phyloP scores from a whole-genome alignment of 2,888 invertebrate species.

The Drosophila leonis region DNA sequence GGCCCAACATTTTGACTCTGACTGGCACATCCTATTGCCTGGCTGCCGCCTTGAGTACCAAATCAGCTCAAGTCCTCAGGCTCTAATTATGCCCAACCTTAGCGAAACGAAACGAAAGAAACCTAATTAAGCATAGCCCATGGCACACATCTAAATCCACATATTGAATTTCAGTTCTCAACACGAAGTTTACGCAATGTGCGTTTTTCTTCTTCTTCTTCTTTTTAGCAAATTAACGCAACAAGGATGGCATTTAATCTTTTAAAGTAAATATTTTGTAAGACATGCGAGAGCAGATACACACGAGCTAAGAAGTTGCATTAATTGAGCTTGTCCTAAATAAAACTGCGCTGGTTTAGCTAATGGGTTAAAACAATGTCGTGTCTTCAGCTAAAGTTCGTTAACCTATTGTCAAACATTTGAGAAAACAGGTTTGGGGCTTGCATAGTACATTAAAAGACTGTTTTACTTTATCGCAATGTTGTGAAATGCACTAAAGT shows the following conservation, averaged over 20 bases:
- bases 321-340: conserved; percentile 2
- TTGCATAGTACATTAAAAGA: neutral
- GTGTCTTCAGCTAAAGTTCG: neutral
- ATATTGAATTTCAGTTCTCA: conserved; percentile 51
- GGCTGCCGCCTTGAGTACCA: conserved; percentile 14
- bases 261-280: conserved; percentile 2
- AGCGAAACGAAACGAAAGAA: conserved; percentile 24
- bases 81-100: conserved; percentile 58
- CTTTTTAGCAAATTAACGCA: neutral
- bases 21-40: conserved; percentile 20
- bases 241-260: conserved; percentile 3
- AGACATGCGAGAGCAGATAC: neutral
- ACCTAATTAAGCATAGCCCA: conserved; percentile 57
- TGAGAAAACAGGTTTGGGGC: neutral
- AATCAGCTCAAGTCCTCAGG: conserved; percentile 54
- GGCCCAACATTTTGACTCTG: conserved; percentile 23
- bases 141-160: conserved; percentile 38
- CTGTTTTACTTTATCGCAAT: neutral
- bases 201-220: neutral
- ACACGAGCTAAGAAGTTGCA: neutral
- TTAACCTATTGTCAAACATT: neutral
- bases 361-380: neutral
- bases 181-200: conserved; percentile 25
- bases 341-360: neutral
- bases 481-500: neutral